Percentiles rank a stretch among this genome's conserved stretches.
Conservation (phyloP, 2,113 vertebrate species). For the Eulemur rufifrons region DNA sequence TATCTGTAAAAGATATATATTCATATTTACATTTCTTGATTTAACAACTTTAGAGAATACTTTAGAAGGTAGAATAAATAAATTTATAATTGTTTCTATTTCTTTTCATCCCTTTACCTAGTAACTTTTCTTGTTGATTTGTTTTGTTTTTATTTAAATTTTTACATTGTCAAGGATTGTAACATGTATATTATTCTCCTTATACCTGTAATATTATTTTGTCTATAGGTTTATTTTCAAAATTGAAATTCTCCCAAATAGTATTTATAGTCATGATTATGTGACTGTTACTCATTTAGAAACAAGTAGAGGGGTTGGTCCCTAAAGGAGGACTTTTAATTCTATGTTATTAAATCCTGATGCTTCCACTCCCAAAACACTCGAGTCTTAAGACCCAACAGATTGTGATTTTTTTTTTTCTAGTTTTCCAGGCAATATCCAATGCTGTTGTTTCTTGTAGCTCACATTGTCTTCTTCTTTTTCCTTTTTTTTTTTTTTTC, state of each 20-base stretch:
- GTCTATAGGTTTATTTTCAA: slow-evolving; percentile 1
- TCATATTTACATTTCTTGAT: background rate
- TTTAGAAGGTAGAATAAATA: background rate
- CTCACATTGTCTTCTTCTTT: background rate
- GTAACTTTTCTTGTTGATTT: background rate
- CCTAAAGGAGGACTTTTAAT: background rate
- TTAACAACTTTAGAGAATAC: background rate
- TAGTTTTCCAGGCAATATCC: background rate
- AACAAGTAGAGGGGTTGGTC: background rate
- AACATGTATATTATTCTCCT: background rate
- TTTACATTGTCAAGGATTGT: background rate
- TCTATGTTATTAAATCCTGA: background rate
- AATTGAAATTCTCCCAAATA: background rate
- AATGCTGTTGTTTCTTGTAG: background rate
- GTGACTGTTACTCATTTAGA: background rate
- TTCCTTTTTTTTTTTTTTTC: background rate
- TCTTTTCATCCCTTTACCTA: background rate
- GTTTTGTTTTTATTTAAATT: background rate
- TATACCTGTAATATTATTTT: background rate
- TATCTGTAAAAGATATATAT: background rate
- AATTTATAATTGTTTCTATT: background rate
- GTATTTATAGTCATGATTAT: background rate
- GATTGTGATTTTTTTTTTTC: background rate
- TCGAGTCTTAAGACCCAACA: background rate
- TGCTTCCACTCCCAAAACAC: background rate